Evolutionary conservation across 2,113 vertebrate genomes (phyloP), one percentile per base, ranked within the genome.

Genomic region (Archocentrus centrarchus): DNA sequence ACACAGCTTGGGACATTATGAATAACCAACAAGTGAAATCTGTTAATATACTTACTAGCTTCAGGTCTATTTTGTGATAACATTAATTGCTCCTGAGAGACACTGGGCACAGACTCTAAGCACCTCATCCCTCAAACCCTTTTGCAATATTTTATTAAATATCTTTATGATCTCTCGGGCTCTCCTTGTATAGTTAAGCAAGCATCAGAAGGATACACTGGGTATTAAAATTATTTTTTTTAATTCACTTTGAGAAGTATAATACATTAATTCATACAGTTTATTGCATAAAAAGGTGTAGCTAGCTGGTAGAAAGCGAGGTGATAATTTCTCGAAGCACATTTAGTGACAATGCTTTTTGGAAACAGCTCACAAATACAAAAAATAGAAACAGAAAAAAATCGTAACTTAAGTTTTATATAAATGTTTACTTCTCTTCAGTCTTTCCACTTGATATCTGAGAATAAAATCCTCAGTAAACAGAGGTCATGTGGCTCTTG

Each of bases 21-120:
- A 83, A 83, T 75, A 59, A 83, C 75, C 77, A 68, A 75, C 5
- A 58, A 86, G 50, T 84, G 30, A 84, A 79, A 87, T 85, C 63
- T 83, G 37, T 86, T 86, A 81, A 83, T 88, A 87, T 70, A 75
- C 32, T 50, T 50, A 63, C 37, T 60, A n/a, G 73, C 87, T 79
- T 84, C 47, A 66, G 80, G 82, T 79, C 73, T 8, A 47, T 22
- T 86, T 73, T 73, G 81, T 66, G 76, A 84, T 76, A 35, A 76
- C 79, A 78, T 75, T 87, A 53, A 91, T 86, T 88, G 89, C 63
- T 88, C 79, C 60, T 62, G 58, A 58, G 60, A 53, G 82, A 63
- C n/a, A 57, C 35, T 41, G 0, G 58, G 84, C 37, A 73, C 73
- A 83, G 57, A 59, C 18, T 44, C 18, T 6, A 70, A 75, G 59